Conservation (phyloP, 1,140 invertebrate species). For the Megalonaias nervosa region DNA sequence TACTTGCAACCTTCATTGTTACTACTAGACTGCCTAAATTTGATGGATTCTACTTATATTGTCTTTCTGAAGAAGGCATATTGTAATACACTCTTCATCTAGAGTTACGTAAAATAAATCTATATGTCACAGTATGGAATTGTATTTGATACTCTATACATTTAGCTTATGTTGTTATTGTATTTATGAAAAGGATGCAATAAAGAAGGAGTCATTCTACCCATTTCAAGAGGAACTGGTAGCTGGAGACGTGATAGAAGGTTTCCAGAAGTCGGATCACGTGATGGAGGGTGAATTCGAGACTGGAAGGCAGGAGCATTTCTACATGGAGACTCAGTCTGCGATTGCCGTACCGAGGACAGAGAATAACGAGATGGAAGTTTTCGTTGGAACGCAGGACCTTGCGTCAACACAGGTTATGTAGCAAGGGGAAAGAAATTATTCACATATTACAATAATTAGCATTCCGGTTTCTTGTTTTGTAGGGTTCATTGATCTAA, state of each 20-base stretch:
- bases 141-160: too few relatives aligned
- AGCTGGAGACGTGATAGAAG: conserved; percentile 79
- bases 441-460: too few relatives aligned
- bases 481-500: too few relatives aligned
- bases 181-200: conserved; percentile 36
- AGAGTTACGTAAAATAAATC: too few relatives aligned
- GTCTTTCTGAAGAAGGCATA: too few relatives aligned
- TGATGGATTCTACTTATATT: too few relatives aligned
- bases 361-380: conserved; percentile 87
- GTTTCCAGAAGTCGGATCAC: conserved; percentile 76
- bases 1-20: too few relatives aligned
- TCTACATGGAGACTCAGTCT: conserved; percentile 94
- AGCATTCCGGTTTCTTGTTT: too few relatives aligned
- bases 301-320: conserved; percentile 95
- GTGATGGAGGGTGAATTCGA: conserved; percentile 77
- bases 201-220: conserved; percentile 37
- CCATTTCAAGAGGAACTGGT: conserved; percentile 20
- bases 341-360: conserved; percentile 82
- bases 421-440: not conserved
- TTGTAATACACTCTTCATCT: too few relatives aligned
- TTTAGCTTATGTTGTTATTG: too few relatives aligned
- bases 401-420: conserved; percentile 79
- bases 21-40: too few relatives aligned
- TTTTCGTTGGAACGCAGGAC: conserved; percentile 87
- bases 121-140: too few relatives aligned